A percentile compares a stretch with the other conserved stretches of the same genome.
Evolutionary conservation across 2,113 vertebrate genomes (phyloP).

Genomic region (Sylvilagus bachmani): DNA sequence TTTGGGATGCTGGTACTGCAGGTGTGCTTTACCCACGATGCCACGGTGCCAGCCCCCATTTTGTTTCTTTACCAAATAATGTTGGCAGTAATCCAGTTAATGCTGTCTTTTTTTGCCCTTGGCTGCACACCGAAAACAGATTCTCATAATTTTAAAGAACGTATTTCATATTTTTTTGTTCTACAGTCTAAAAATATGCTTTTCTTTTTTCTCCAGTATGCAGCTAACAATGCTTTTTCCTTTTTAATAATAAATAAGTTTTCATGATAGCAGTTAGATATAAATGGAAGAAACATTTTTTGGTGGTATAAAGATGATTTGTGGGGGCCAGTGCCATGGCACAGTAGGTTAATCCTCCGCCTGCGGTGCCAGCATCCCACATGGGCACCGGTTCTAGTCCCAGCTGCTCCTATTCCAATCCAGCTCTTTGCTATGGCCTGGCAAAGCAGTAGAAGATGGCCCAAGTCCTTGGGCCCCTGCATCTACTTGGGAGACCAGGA

Average conservation of each 20-base stretch:
- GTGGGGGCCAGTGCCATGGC: no score
- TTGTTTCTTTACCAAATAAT: constrained; percentile 14
- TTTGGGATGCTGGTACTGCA: no score
- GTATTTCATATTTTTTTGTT: not conserved
- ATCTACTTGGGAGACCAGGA: no score
- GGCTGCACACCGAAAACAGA: not conserved
- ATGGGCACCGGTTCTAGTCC: no score
- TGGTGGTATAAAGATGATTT: not conserved
- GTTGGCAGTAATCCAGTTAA: not conserved
- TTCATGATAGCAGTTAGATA: not conserved
- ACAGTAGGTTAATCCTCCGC: no score
- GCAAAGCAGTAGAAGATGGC: no score
- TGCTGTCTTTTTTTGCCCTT: constrained; percentile 10
- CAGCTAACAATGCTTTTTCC: constrained; percentile 16
- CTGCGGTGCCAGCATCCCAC: no score
- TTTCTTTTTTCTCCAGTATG: not conserved
- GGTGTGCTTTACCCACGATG: no score
- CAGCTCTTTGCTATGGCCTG: no score
- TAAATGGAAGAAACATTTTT: constrained; percentile 24
- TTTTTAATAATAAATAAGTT: constrained; percentile 11
- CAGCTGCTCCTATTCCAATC: no score
- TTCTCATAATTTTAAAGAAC: not conserved
- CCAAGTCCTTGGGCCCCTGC: no score
- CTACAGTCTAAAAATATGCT: constrained; percentile 22
- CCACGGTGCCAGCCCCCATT: not conserved